Percentiles rank a stretch among this genome's conserved stretches.
Conservation (phyloP, 2,888 invertebrate species). For the Lysandra coridon region DNA sequence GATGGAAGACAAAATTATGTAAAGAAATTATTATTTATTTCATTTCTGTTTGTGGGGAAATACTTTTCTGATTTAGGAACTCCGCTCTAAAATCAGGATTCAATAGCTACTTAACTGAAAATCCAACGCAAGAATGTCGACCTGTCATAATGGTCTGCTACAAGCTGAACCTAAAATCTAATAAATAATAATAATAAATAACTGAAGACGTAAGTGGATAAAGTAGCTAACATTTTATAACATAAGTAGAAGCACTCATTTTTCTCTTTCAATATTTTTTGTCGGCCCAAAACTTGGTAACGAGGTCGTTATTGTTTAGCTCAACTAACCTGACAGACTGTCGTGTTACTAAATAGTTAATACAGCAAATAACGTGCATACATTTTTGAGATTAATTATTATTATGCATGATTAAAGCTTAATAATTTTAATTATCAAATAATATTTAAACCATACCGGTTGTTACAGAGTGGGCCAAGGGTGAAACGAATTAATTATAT, state of each 20-base stretch:
- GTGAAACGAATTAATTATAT: conserved; percentile 13
- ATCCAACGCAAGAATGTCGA: too few relatives aligned
- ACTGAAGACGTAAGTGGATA: too few relatives aligned
- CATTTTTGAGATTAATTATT: conserved; percentile 1
- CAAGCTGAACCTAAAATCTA: neutral
- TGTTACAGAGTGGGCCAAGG: conserved; percentile 25
- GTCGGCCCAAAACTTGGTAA: neutral
- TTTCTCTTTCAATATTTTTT: neutral
- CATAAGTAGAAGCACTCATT: too few relatives aligned
- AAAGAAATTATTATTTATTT: too few relatives aligned
- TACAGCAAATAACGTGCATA: neutral
- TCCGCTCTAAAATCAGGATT: too few relatives aligned
- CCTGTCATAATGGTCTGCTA: too few relatives aligned
- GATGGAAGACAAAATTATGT: too few relatives aligned
- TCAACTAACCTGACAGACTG: neutral
- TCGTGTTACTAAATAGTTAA: neutral
- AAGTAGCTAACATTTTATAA: too few relatives aligned
- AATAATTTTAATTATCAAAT: conserved; percentile 16
- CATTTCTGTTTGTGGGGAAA: too few relatives aligned
- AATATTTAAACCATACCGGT: conserved; percentile 13
- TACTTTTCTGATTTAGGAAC: too few relatives aligned
- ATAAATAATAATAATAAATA: too few relatives aligned
- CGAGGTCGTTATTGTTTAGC: neutral
- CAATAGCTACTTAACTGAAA: too few relatives aligned
- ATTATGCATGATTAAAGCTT: conserved; percentile 11